Conservation (phyloP, 2,888 invertebrate species). For the Acanthosepion esculentum region DNA sequence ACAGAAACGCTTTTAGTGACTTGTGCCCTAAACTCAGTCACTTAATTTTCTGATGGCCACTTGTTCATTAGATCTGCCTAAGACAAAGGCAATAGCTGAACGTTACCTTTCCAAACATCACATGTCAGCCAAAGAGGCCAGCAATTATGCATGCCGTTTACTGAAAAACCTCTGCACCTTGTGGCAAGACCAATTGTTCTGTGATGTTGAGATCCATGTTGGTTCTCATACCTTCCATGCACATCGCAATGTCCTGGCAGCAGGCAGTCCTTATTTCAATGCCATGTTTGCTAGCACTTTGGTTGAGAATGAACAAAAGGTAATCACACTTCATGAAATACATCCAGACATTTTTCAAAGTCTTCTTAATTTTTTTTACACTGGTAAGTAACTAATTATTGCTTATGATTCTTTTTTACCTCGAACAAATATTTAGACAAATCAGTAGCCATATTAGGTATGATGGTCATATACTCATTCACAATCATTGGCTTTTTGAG, state of each 20-base stretch:
- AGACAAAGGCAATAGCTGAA: conserved; percentile 36
- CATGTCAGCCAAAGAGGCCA: conserved; percentile 48
- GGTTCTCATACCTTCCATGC: conserved; percentile 76
- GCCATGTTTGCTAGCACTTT: conserved; percentile 93
- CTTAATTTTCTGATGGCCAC: conserved; percentile 4
- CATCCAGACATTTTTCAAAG: conserved; percentile 83
- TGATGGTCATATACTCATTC: too few relatives aligned
- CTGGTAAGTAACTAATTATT: conserved; percentile 78
- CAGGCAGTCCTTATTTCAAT: conserved; percentile 92
- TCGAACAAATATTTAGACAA: neutral
- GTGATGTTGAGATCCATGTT: conserved; percentile 63
- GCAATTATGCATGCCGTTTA: conserved; percentile 54
- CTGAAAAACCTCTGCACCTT: conserved; percentile 56
- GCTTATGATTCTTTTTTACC: neutral
- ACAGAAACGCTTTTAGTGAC: neutral
- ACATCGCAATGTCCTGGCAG: conserved; percentile 89
- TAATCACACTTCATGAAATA: conserved; percentile 83
- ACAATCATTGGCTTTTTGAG: too few relatives aligned
- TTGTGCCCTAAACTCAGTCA: neutral
- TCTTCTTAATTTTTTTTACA: conserved; percentile 90
- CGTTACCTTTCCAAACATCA: conserved; percentile 43
- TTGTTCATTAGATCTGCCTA: conserved; percentile 10
- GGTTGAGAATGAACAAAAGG: conserved; percentile 86
- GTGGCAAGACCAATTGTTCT: conserved; percentile 57
- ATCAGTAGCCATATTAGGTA: neutral